These are phyloP conservation scores for Eolophus roseicapilla DNA, from an alignment of 2,113 vertebrate genomes.

Conservation along the genomic window DNA sequence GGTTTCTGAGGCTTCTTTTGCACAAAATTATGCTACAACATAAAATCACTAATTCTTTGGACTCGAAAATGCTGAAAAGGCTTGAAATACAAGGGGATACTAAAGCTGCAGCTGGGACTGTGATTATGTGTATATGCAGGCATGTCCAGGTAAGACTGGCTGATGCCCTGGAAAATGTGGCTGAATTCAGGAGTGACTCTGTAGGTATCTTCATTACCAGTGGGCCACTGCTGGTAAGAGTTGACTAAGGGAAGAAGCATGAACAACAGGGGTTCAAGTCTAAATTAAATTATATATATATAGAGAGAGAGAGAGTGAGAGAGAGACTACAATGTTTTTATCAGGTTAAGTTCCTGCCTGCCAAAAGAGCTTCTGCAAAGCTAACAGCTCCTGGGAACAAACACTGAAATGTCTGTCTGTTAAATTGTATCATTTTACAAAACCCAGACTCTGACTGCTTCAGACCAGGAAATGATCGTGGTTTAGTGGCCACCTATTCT, in stretches of 20 bases:
- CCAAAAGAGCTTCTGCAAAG: neutral
- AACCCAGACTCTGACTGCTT: neutral
- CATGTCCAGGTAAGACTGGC: neutral
- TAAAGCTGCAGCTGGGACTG: neutral
- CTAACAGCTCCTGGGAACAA: neutral
- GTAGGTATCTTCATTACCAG: neutral
- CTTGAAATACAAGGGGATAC: neutral
- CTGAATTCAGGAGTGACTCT: neutral
- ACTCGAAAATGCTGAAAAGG: neutral
- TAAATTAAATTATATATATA: neutral
- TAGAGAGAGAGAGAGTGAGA: neutral
- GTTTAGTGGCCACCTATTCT: neutral
- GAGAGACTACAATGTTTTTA: neutral
- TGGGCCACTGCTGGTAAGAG: neutral
- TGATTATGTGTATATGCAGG: neutral
- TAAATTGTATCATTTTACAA: neutral
- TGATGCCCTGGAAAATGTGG: neutral
- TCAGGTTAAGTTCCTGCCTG: neutral
- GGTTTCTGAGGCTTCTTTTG: neutral
- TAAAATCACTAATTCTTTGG: neutral
- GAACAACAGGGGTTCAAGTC: neutral
- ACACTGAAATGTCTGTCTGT: neutral
- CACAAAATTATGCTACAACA: neutral
- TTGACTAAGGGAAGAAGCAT: neutral
- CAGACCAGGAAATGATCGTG: neutral